Conservation (phyloP, 2,113 vertebrate species). For the Salvelinus fontinalis region DNA sequence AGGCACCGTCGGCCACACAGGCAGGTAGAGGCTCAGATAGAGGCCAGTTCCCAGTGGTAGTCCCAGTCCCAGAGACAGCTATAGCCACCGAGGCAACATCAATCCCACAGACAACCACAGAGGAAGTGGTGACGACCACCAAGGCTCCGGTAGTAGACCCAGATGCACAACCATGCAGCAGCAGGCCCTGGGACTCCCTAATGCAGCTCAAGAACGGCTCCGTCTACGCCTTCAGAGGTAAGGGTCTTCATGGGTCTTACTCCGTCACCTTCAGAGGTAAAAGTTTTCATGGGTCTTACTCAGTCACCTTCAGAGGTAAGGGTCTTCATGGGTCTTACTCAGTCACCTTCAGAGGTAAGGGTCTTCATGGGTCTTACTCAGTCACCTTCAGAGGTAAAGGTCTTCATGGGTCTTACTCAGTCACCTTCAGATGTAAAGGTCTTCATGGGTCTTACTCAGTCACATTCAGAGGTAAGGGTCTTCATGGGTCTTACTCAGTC, state of each 20-base stretch:
- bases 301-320: no score
- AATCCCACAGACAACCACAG: conserved; percentile 21
- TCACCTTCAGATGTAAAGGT: no score
- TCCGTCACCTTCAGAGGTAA: no score
- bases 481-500: no score
- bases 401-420: no score
- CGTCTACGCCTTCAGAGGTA: conserved; percentile 92
- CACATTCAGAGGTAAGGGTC: neutral
- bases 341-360: no score
- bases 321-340: no score
- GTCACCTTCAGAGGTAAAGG: no score
- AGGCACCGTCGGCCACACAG: neutral
- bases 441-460: neutral
- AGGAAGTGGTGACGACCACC: neutral
- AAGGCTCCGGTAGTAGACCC: conserved; percentile 44
- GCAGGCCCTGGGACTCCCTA: conserved; percentile 86
- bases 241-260: neutral
- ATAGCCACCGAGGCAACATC: neutral
- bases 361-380: neutral
- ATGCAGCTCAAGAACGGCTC: conserved; percentile 92
- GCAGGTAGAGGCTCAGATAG: no score
- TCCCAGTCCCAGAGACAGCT: no score
- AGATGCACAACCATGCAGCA: conserved; percentile 77
- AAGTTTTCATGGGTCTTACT: neutral
- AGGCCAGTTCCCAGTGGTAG: no score